phyloP scores from a whole-genome alignment of 2,113 vertebrate species.

The Gymnobelideus leadbeateri region DNA sequence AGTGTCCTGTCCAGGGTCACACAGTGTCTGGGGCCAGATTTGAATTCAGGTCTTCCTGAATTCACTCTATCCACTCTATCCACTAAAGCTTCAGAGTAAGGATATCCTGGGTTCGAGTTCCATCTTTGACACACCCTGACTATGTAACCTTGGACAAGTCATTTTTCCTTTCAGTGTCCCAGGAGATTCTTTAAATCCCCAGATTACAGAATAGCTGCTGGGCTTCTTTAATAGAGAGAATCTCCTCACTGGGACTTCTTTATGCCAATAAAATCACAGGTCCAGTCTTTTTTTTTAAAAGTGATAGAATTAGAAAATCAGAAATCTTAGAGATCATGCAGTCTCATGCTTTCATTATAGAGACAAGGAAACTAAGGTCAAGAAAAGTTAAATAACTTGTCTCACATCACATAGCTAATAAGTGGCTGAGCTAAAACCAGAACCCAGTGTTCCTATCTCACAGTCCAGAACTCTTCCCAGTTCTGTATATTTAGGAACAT shows the following conservation, averaged over 20 bases:
- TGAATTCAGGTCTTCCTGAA: neutral
- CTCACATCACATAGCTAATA: neutral
- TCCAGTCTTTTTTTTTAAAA: neutral
- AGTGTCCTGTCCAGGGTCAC: neutral
- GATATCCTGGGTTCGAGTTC: neutral
- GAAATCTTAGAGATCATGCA: neutral
- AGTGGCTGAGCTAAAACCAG: neutral
- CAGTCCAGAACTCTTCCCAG: neutral
- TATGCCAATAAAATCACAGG: neutral
- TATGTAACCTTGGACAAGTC: neutral
- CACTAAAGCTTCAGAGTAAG: neutral
- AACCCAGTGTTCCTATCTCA: neutral
- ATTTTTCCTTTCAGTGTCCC: neutral
- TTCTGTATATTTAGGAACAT: neutral
- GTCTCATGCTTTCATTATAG: neutral
- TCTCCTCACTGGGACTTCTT: neutral
- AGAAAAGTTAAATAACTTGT: neutral
- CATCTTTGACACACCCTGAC: neutral
- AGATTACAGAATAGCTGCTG: neutral
- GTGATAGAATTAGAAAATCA: neutral
- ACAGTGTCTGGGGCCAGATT: neutral
- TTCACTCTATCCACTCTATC: neutral
- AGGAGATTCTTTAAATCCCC: neutral
- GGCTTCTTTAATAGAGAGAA: neutral
- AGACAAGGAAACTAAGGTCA: neutral